These are phyloP conservation scores for Megastigmus dorsalis DNA, from an alignment of 2,888 invertebrate genomes.

Conservation along the genomic window DNA sequence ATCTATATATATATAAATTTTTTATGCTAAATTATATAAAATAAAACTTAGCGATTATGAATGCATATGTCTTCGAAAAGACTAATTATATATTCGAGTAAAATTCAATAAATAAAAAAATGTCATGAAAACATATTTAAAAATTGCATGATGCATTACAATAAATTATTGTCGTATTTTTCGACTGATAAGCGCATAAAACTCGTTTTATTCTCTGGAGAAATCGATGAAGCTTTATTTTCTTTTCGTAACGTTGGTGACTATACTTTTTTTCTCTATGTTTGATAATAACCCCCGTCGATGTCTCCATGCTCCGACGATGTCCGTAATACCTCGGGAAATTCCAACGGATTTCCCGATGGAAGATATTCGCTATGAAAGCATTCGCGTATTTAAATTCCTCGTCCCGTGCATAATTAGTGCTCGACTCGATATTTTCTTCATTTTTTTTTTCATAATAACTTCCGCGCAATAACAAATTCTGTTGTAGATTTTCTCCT, in stretches of 20 bases:
- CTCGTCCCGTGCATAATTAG: conserved; percentile 33
- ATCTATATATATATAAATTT: too few species aligned
- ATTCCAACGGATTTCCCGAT: conserved; percentile 41
- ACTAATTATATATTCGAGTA: too few species aligned
- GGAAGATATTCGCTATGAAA: conserved; percentile 37
- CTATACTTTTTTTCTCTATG: neutral
- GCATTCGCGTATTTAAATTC: conserved; percentile 42
- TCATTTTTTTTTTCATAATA: neutral
- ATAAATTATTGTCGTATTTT: neutral
- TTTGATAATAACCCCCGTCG: conserved; percentile 25
- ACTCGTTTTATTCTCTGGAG: neutral
- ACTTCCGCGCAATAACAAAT: conserved; percentile 28
- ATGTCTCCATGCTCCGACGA: conserved; percentile 19
- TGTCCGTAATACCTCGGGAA: conserved; percentile 37
- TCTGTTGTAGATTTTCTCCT: neutral
- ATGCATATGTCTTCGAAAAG: too few species aligned
- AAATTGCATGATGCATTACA: too few species aligned
- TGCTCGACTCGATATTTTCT: neutral
- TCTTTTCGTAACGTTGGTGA: neutral
- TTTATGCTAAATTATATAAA: too few species aligned
- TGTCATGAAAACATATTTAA: too few species aligned
- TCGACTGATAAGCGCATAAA: neutral
- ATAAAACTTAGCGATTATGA: too few species aligned
- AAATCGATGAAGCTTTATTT: conserved; percentile 21
- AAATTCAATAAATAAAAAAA: too few species aligned